Base-by-base conservation (phyloP, 1,140 invertebrate genomes). In the Pristionchus pacificus region DNA sequence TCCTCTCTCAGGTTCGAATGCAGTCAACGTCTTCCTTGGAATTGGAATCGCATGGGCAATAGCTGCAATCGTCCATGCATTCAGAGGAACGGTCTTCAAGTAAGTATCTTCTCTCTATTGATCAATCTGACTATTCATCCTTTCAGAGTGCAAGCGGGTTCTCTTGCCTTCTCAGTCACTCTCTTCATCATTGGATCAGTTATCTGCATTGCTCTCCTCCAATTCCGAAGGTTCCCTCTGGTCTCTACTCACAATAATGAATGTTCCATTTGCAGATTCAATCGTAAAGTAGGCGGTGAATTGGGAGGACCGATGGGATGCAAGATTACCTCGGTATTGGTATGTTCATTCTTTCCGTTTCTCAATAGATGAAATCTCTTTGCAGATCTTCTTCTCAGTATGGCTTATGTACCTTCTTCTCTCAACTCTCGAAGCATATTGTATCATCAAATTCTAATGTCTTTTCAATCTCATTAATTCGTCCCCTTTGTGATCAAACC, bases 21-120 rank as follows among this genome's bases (percentile, higher is more conserved):
- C 94, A 60, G 96, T 98, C 33, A 98, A 97, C 85, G 94, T 97
- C 49, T 89, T 89, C 82, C 85, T 89, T 15, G 88, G 87, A 30
- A 82, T 83, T 25, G 80, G 80, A 25, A 74, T 82, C 32, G 80
- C 80, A 3, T 82, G 80, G 80, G 70, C 78, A n/a, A 80, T 81
- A 61, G 80, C 80, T 0, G 75, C 79, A 2, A 72, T 78, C 55
- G 73, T 76, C 60, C 80, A 83, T 60, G 60, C 68, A n/a, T 65
- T 14, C 30, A 75, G 76, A 14, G 80, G 80, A 33, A 79, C 71
- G 1, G 60, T 65, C 2, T 82, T 82, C 60, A 32, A 64, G 71
- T 73, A 31, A 62, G 31, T 60, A 24, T 19, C 19, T 1, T 55
- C 27, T 30, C 60, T n/a, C 1, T 15, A 49, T 19, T 59, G 70